Base-by-base conservation (phyloP, 2,797 vertebrate species). In the Neomorphus geoffroyi region DNA sequence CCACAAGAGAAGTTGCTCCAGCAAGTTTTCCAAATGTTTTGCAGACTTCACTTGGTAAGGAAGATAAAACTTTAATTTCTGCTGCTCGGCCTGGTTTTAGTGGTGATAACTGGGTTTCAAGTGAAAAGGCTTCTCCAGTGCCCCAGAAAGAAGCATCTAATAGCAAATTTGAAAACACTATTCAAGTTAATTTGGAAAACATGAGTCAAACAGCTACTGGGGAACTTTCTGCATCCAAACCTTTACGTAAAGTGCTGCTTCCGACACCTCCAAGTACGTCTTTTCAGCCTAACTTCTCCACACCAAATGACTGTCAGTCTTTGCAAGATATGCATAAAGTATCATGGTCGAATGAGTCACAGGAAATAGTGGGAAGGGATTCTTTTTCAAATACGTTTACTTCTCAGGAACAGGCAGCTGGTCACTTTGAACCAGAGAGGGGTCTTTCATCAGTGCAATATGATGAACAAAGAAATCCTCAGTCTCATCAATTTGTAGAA, bases 221-320 rank as follows among this genome's bases (percentile, higher is more conserved):
- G 16, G 98, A 98, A 11, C 77, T 95, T 7, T 94, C 97, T 73
- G 57, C 94, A 8, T 94, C 98, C 90, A 96, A 97, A 53, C 97
- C 98, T 8, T 65, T 97, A 61, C 98, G 98, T 39, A 98, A 98
- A 96, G 98, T 98, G 33, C 96, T 98, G 80, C 96, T 98, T 97
- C 98, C 97, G 69, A 98, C 98, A 8, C 98, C 98, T 30, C 97
- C 97, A 4, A 90, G 86, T 87, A 41, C 97, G 4, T 88, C 97
- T 93, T 97, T 98, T 28, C 97, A 97, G 72, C 96, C 93, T 74
- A 95, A 96, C 98, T 98, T 97, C 97, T 94, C 93, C 88, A 85
- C 64, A 7, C 80, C 97, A 26, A 96, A 85, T 6, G 98, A 98
- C 32, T 92, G 82, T 46, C 96, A 92, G 2, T 87, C 94, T 53